Evolutionary conservation across 2,888 invertebrate genomes (phyloP).

Genomic region (Drosophila austrosaltans): DNA sequence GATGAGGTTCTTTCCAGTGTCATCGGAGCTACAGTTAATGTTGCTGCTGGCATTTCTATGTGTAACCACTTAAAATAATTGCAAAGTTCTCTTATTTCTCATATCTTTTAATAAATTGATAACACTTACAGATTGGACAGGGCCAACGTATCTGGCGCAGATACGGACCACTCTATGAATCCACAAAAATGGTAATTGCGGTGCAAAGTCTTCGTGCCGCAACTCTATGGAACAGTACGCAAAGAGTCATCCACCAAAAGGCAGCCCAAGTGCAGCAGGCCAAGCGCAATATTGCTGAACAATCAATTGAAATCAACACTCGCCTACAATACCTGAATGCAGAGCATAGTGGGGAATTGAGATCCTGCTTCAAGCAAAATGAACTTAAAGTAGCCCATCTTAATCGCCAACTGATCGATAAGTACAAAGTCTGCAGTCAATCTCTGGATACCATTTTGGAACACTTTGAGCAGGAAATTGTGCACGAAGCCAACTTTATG

Average conservation of each 20-base stretch:
- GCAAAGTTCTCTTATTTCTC: background rate
- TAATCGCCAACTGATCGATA: constrained; percentile 49
- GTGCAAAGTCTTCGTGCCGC: constrained; percentile 41
- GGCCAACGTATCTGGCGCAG: constrained; percentile 25
- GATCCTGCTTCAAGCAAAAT: constrained; percentile 48
- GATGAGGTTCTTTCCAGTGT: constrained; percentile 28
- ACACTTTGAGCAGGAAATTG: constrained; percentile 42
- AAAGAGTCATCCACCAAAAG: constrained; percentile 27
- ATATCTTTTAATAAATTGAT: background rate
- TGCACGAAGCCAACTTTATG: constrained; percentile 42
- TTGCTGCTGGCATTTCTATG: constrained; percentile 22
- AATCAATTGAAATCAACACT: constrained; percentile 30
- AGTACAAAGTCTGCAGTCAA: constrained; percentile 42
- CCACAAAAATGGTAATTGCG: constrained; percentile 45
- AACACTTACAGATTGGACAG: constrained; percentile 8
- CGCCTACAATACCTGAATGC: constrained; percentile 31
- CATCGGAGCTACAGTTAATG: constrained; percentile 14
- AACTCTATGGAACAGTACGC: constrained; percentile 50
- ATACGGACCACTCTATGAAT: constrained; percentile 62
- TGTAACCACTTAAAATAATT: constrained; percentile 18
- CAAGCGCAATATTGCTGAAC: constrained; percentile 24
- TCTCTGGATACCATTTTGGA: constrained; percentile 42
- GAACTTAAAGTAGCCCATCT: constrained; percentile 57
- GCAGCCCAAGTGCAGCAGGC: constrained; percentile 24
- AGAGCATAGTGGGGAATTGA: constrained; percentile 30